Base-by-base conservation (phyloP, 2,113 vertebrate genomes). In the Erinaceus europaeus region DNA sequence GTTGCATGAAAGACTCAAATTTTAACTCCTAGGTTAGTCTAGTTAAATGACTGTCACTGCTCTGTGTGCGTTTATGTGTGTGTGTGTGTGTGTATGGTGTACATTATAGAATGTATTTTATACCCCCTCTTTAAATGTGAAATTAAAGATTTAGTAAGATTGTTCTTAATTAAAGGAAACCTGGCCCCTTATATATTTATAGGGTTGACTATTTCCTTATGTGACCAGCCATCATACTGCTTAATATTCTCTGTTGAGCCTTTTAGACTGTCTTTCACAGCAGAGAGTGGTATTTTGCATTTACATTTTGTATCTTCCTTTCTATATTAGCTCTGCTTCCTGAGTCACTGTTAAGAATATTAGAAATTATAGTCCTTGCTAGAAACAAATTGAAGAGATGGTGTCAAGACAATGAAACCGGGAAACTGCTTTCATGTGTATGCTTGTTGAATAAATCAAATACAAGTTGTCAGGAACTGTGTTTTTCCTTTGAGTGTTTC, bases 401-500 rank as follows among this genome's bases (percentile, higher is more conserved):
- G 44, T 91, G 50, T 67, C 55, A 81, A 93, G 73, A 81, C 38
- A 91, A 29, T 20, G 65, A 77, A 91, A 29, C 25, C 81, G 90
- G 65, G 74, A 93, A 94, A 59, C 38, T 78, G 23, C 11, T 68
- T 48, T 61, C 85, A 18, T 75, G 21, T 65, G 20, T 65, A 29
- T 46, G 17, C 48, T 72, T 76, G 64, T 57, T 81, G 77, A 90
- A 79, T 79, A 89, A 94, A 93, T 93, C 86, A 93, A 79, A 78
- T 42, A 6, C 62, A 69, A 81, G 55, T 88, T 84, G 74, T 92
- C 68, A 90, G 42, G 83, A 80, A 81, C 34, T 77, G 38, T 88
- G 48, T 48, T 85, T 78, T 82, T 90, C 44, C 50, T 68, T 44
- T 89, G 84, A 94, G 80, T 92, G 90, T 90, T 94, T 93, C 74